Base-by-base conservation (phyloP, 2,113 vertebrate genomes). In the Corapipo altera region DNA sequence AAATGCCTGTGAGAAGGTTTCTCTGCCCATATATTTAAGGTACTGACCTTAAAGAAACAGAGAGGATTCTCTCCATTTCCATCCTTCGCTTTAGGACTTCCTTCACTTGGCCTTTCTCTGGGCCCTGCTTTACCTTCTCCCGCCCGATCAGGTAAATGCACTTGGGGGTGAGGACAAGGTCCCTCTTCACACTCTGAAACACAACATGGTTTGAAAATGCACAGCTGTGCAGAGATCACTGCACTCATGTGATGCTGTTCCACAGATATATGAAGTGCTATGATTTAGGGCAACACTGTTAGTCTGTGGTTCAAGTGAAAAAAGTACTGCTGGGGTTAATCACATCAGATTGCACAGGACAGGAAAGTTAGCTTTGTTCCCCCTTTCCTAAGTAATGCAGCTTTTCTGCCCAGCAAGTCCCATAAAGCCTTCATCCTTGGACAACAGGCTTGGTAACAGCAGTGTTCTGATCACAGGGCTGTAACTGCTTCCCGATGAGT, bases 41-140 rank as follows among this genome's bases (percentile, higher is more conserved):
- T 14, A 66, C 97, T 96, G 90, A 99, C 99, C 99, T 99, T 79
- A 99, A 96, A 62, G 99, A 99, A 90, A 99, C 96, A 0, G 98
- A 98, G 93, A 99, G 93, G 96, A 99, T 98, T 95, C 98, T 98
- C 74, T 99, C 99, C 95, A 99, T 89, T 35, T 99, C 99, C 6
- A 99, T 98, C 86, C 95, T 97, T 71, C 99, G 97, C 97, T 99
- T 99, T 74, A 99, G 76, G 70, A 99, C 99, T 89, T 99, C 99
- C 13, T 98, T 99, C 95, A 99, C 99, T 39, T 98, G 98, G 43
- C 99, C 99, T 74, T 99, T 99, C 89, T 99, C 99, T 4, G 99
- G 98, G 13, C 99, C 99, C 80, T 99, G 99, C 90, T 99, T 99
- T 81, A 99, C 96, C 93, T 99, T 99, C 59, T 99, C 99, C 71